Evolutionary conservation across 2,797 vertebrate genomes (phyloP), one percentile per base, ranked within the genome.

Genomic region (Pseudotriccus pelzelni): DNA sequence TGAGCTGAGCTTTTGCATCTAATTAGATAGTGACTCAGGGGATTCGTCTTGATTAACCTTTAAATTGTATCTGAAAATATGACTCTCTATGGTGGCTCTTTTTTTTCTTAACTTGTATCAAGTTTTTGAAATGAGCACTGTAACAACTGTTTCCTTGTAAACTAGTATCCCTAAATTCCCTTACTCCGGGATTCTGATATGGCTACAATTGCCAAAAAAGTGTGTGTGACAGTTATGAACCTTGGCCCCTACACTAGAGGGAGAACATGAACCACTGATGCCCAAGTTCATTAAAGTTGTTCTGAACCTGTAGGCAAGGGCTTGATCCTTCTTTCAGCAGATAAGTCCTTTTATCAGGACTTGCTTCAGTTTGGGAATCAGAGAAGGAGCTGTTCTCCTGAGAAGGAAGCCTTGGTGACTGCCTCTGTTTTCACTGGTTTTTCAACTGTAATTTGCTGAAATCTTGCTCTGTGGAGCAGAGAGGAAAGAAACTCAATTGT

Each of bases 61-160:
- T 75, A 63, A 59, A 52, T 73, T 41, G 28, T 21, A 7, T 13
- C 50, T 83, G 46, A 32, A 72, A 83, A 74, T 39, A 32, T 0
- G 0, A 39, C 5, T 55, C 9, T 53, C 14, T 58, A 0, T 21
- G 16, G n/a, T 63, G 23, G 2, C 44, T 91, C 4, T 55, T 34
- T 56, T 56, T 66, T 44, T 60, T 9, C 43, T 50, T 43, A 43
- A 36, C 27, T 60, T 80, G 6, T 44, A 14, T 44, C 12, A 28
- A 50, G 25, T 53, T 85, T 14, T 66, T 78, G 28, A 43, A 59
- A 4, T 47, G 30, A 46, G 7, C 34, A 12, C 46, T 0, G 2
- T 28, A 44, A 8, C 49, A 58, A 37, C 9, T 44, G 9, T 41
- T 74, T 77, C 36, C 55, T 36, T 76, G 17, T n/a, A 37, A 76